Percentiles rank a stretch among this genome's conserved stretches.
phyloP scores from a whole-genome alignment of 2,113 vertebrate species.

The Oceanodroma tethys region DNA sequence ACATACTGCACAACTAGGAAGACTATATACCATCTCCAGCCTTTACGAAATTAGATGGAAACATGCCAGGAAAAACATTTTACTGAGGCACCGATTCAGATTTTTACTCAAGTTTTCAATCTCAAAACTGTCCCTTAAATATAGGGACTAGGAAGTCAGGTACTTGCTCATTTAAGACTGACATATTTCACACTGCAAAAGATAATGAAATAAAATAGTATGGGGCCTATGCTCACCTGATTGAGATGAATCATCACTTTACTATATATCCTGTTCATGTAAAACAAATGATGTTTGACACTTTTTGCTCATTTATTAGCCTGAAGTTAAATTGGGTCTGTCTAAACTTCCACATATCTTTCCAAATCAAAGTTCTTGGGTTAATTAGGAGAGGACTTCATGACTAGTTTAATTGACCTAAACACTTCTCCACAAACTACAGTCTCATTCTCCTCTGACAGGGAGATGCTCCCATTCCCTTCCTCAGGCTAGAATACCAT shows the following conservation, averaged over 20 bases:
- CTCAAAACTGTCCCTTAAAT: background rate
- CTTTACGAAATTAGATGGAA: background rate
- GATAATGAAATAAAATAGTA: background rate
- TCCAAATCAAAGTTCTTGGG: background rate
- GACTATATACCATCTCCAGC: background rate
- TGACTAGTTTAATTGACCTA: background rate
- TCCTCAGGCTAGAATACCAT: background rate
- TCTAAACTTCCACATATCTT: background rate
- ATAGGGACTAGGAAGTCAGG: background rate
- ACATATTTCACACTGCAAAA: background rate
- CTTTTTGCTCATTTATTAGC: background rate
- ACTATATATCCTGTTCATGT: background rate
- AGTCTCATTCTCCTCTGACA: background rate
- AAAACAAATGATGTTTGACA: background rate
- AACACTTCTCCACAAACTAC: background rate
- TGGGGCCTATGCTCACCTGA: background rate
- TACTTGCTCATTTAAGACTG: background rate
- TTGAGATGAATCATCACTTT: background rate
- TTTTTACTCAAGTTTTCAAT: background rate
- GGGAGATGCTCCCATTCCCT: background rate
- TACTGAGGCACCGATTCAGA: background rate
- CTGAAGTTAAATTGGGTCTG: background rate
- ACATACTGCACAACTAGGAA: background rate
- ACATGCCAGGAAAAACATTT: background rate
- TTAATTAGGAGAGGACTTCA: background rate